Conservation (phyloP, 2,888 invertebrate species). For the Aleiodes leptofemur region DNA sequence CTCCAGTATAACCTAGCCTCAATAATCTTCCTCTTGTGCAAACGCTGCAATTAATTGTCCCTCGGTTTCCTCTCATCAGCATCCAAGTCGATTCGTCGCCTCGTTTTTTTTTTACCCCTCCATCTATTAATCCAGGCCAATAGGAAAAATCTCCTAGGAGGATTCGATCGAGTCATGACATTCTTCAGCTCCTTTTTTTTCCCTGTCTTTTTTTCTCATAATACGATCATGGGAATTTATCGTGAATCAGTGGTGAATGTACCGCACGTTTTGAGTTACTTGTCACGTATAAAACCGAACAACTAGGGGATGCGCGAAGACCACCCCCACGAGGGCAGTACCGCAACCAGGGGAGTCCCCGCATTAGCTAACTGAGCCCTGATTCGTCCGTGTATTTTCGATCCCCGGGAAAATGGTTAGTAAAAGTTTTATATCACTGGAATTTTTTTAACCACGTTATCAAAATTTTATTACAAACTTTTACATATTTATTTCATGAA, state of each 20-base stretch:
- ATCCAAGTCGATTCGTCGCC: conserved; percentile 36
- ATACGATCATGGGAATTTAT: conserved; percentile 52
- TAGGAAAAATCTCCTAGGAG: conserved; percentile 23
- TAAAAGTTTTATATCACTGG: neutral
- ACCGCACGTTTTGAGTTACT: conserved; percentile 30
- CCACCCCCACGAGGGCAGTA: conserved; percentile 68
- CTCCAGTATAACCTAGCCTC: conserved; percentile 27
- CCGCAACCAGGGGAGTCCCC: conserved; percentile 58
- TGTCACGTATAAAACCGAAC: conserved; percentile 12
- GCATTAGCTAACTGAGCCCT: conserved; percentile 72
- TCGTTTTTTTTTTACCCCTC: conserved; percentile 31
- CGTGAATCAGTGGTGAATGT: conserved; percentile 43
- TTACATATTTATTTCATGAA: neutral
- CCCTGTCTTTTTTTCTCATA: neutral
- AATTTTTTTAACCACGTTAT: neutral
- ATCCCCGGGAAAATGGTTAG: conserved; percentile 65
- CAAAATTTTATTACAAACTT: conserved; percentile 7
- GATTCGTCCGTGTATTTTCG: conserved; percentile 68
- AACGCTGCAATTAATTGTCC: conserved; percentile 46
- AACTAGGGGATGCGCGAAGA: conserved; percentile 50
- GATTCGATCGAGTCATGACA: conserved; percentile 1
- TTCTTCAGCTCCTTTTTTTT: conserved; percentile 5
- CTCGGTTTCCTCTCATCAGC: conserved; percentile 34
- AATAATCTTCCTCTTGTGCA: conserved; percentile 44
- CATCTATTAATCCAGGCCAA: conserved; percentile 18